A percentile compares a stretch with the other conserved stretches of the same genome.
Evolutionary conservation across 2,888 invertebrate genomes (phyloP).

Genomic region (Pheosia tremula): DNA sequence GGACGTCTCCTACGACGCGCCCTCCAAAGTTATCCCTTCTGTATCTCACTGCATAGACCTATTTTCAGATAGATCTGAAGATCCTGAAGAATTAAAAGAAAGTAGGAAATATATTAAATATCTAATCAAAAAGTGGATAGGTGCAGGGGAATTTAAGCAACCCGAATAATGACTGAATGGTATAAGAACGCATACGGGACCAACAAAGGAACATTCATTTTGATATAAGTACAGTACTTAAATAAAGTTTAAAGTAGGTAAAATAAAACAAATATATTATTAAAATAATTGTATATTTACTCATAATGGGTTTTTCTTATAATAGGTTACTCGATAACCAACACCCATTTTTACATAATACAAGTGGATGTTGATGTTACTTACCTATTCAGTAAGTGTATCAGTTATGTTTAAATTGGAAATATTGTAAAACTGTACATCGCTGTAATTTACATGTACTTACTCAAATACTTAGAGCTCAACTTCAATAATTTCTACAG

Average conservation of each 20-base stretch:
- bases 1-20: conserved; percentile 68
- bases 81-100: conserved; percentile 66
- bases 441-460: no score
- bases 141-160: conserved; percentile 47
- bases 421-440: neutral
- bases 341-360: conserved; percentile 74
- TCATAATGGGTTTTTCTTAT: conserved; percentile 72
- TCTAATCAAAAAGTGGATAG: conserved; percentile 70
- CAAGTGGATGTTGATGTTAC: conserved; percentile 69
- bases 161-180: conserved; percentile 2
- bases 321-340: conserved; percentile 79
- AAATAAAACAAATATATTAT: conserved; percentile 37
- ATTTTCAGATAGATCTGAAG: conserved; percentile 51
- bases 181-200: no score
- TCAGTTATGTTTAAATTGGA: neutral
- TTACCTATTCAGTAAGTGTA: conserved; percentile 3
- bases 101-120: conserved; percentile 62
- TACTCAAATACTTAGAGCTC: neutral
- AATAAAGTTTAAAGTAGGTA: no score
- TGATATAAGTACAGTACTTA: no score
- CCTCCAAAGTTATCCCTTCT: conserved; percentile 61
- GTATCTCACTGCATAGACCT: conserved; percentile 69
- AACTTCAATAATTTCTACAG: neutral
- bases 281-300: conserved; percentile 74
- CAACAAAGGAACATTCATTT: no score